These are phyloP conservation scores for Centroberyx gerrardi DNA, from an alignment of 2,797 vertebrate genomes.

Conservation along the genomic window DNA sequence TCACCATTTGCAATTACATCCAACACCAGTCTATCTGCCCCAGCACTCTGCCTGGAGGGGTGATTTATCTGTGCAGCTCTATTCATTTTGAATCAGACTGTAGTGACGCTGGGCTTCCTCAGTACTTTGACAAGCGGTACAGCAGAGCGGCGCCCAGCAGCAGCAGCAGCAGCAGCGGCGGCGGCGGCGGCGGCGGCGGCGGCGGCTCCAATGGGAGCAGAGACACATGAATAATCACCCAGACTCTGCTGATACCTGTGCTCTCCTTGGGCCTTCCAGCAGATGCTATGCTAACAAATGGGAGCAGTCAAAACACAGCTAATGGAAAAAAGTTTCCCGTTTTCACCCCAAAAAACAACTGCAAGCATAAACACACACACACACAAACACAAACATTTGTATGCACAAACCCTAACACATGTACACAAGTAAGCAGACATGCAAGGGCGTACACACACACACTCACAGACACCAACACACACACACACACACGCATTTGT, in stretches of 20 bases:
- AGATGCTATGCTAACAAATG: constrained; percentile 80
- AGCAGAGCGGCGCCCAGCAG: constrained; percentile 41
- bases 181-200: constrained; percentile 42
- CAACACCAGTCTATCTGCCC: constrained; percentile 49
- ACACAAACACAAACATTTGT: constrained; percentile 13
- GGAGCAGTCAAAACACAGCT: constrained; percentile 73
- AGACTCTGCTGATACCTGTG: constrained; percentile 57
- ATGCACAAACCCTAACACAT: neutral
- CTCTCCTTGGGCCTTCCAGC: constrained; percentile 78
- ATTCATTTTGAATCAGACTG: constrained; percentile 54
- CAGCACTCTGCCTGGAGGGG: constrained; percentile 58
- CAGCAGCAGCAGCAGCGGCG: no score
- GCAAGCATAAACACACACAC: neutral
- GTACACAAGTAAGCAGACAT: constrained; percentile 18
- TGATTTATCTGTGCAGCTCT: constrained; percentile 70
- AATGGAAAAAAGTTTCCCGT: constrained; percentile 70
- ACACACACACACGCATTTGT: no score
- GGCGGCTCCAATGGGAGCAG: constrained; percentile 44
- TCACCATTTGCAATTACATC: constrained; percentile 58
- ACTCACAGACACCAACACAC: neutral
- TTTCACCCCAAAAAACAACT: constrained; percentile 34
- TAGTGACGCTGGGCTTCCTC: constrained; percentile 56
- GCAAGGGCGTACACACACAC: constrained; percentile 10
- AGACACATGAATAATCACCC: constrained; percentile 75
- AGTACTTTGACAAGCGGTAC: constrained; percentile 59